Evolutionary conservation across 1,140 invertebrate species (phyloP).

Genomic region (Leptinotarsa defecta): DNA sequence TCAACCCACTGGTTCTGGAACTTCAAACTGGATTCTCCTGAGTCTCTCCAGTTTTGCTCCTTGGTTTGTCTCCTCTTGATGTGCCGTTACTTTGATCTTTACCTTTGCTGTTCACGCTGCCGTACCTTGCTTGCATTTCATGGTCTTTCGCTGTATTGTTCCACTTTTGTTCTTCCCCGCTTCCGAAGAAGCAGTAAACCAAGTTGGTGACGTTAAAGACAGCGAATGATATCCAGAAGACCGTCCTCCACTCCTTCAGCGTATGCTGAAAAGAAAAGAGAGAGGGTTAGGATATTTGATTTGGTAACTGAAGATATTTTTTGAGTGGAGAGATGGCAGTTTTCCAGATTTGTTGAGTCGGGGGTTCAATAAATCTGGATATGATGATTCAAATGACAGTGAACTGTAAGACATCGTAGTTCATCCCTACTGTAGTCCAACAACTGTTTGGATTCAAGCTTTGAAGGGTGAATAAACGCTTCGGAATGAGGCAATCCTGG

Average conservation of each 20-base stretch:
- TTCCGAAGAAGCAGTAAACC: conserved; percentile 73
- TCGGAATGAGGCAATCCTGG: too few relatives aligned
- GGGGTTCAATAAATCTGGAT: too few relatives aligned
- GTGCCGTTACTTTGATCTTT: not conserved
- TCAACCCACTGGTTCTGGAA: too few relatives aligned
- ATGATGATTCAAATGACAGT: too few relatives aligned
- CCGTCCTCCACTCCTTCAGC: conserved; percentile 76
- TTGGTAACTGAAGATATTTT: not conserved
- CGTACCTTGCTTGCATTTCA: conserved; percentile 10
- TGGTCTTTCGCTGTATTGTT: conserved; percentile 52
- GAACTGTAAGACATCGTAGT: too few relatives aligned
- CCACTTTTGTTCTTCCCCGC: conserved; percentile 74
- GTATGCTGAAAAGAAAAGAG: conserved; percentile 64
- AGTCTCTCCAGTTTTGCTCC: not conserved
- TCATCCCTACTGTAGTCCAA: too few relatives aligned
- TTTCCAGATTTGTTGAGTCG: too few relatives aligned
- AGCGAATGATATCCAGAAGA: conserved; percentile 81
- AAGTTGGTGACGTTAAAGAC: conserved; percentile 75
- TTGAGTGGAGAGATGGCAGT: too few relatives aligned
- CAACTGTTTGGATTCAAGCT: too few relatives aligned
- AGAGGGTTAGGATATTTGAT: not conserved
- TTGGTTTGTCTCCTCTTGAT: not conserved
- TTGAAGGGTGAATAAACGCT: too few relatives aligned
- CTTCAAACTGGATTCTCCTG: not conserved
- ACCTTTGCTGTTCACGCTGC: not conserved